Evolutionary conservation across 2,888 invertebrate genomes (phyloP), one percentile per base, ranked within the genome.

Genomic region (Apotomis turbidana): DNA sequence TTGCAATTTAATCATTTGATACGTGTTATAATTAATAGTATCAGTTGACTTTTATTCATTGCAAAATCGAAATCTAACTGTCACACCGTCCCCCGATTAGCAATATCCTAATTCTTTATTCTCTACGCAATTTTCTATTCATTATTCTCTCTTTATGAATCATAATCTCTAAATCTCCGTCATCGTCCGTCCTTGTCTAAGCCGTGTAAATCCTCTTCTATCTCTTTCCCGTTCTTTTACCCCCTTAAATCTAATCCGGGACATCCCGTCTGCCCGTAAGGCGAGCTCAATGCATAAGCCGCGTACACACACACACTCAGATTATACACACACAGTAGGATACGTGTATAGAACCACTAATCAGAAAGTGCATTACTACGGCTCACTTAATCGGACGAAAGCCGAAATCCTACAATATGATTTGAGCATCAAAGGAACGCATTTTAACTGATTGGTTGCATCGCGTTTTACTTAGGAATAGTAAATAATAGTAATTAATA

Each of bases 221-320:
- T 93, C 93, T 79, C 87, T 77, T 80, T 92, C 86, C 81, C 85
- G 86, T 89, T 90, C 89, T 90, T 90, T 91, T 91, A 91, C 90
- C 92, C 92, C 93, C 88, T 90, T 90, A 91, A 91, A 91, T 89
- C 93, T 93, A 93, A 93, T 93, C 93, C 92, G 91, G 85, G 82
- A 91, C 91, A 90, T 92, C 92, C 90, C 90, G 90, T 87, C 86
- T 87, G 87, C 78, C 80, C 77, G 80, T 87, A 86, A 87, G 85
- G 84, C 85, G 83, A 81, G 83, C 83, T 86, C 81, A 82, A 81
- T 83, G 82, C 81, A 77, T 82, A 81, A 83, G 78, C 81, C 79
- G 74, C 54, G 62, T 71, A 66, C 71, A 74, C 71, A 74, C 73
- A 70, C 74, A 74, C 55, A 54, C 61, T 74, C 74, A 77, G 73